A percentile compares a stretch with the other conserved stretches of the same genome.
phyloP scores from a whole-genome alignment of 2,888 invertebrate species.

The Heliothis peltigera region DNA sequence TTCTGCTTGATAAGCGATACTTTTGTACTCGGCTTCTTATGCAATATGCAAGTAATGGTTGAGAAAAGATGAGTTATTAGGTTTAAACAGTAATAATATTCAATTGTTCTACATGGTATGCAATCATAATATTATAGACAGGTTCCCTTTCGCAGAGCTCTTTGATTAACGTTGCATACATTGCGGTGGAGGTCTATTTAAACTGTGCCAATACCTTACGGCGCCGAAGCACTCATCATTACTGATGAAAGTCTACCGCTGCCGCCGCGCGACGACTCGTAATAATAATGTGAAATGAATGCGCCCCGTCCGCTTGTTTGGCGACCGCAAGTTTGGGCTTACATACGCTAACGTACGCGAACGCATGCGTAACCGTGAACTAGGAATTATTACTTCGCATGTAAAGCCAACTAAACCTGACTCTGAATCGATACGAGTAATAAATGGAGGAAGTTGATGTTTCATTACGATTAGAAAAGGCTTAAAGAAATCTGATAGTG shows the following conservation, averaged over 20 bases:
- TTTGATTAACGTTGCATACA: constrained; percentile 72
- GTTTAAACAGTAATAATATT: constrained; percentile 56
- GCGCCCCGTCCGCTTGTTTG: constrained; percentile 75
- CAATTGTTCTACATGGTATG: constrained; percentile 58
- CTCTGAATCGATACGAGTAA: constrained; percentile 56
- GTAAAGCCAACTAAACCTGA: constrained; percentile 49
- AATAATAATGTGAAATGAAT: constrained; percentile 85
- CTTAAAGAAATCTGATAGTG: constrained; percentile 16
- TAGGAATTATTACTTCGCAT: constrained; percentile 70
- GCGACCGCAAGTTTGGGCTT: constrained; percentile 76
- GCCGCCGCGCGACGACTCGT: constrained; percentile 67
- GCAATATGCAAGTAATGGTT: constrained; percentile 54
- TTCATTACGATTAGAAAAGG: constrained; percentile 31
- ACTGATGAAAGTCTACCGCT: constrained; percentile 82
- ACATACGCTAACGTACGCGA: constrained; percentile 71
- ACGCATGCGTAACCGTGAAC: constrained; percentile 80
- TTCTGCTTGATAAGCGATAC: constrained; percentile 46
- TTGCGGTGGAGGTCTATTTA: constrained; percentile 76
- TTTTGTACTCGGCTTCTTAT: constrained; percentile 52
- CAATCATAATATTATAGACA: constrained; percentile 32
- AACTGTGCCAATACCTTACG: too few relatives aligned
- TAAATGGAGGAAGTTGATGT: constrained; percentile 36
- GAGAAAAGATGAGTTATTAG: constrained; percentile 40
- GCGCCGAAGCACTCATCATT: constrained; percentile 73
- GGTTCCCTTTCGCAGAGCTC: constrained; percentile 59